These are phyloP conservation scores for Tyrannus savana DNA, from an alignment of 2,113 vertebrate genomes.

Conservation along the genomic window DNA sequence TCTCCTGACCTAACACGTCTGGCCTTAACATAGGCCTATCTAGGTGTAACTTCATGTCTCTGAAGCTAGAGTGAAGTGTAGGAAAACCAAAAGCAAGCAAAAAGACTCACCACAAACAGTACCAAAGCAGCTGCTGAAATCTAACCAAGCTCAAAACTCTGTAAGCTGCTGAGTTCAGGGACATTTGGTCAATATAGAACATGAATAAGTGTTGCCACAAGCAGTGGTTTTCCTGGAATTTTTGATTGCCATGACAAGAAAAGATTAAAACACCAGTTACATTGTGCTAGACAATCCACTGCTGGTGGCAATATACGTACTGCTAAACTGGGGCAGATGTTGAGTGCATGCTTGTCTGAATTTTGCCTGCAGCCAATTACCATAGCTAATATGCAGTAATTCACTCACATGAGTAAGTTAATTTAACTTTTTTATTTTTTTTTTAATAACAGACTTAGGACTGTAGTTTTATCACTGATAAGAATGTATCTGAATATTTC, in stretches of 20 bases:
- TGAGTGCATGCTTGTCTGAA: slow-evolving; percentile 18
- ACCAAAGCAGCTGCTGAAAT: neutral
- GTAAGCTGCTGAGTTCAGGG: neutral
- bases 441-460: neutral
- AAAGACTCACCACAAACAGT: neutral
- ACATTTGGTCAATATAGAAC: neutral
- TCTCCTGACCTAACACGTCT: neutral
- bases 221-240: neutral
- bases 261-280: neutral
- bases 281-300: neutral
- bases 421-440: neutral
- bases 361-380: slow-evolving; percentile 16
- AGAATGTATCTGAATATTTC: neutral
- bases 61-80: neutral
- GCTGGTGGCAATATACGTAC: neutral
- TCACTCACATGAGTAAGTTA: neutral
- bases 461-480: neutral
- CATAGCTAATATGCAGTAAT: slow-evolving; percentile 8
- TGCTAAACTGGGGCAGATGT: slow-evolving; percentile 16
- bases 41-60: neutral
- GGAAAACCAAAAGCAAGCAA: neutral
- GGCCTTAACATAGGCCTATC: neutral
- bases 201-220: neutral
- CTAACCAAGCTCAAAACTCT: neutral
- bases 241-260: neutral